These are phyloP conservation scores for Echinarachnius parma DNA, from an alignment of 53 echinoderm and acorn worm genomes.

Conservation along the genomic window DNA sequence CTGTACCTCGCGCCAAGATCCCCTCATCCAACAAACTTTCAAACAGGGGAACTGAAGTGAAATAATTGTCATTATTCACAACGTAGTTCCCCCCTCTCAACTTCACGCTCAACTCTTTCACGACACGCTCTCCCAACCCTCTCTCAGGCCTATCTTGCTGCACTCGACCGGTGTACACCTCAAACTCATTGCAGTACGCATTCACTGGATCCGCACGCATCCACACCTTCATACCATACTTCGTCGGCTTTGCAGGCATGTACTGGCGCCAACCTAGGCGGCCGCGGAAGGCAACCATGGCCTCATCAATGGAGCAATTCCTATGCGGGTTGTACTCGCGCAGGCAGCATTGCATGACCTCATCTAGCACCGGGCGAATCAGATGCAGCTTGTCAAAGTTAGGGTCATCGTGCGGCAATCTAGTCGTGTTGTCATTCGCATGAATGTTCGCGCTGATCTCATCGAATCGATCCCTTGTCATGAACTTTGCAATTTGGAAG, in stretches of 20 bases:
- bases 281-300: too few species aligned
- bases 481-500: too few species aligned
- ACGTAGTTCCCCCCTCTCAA: background rate
- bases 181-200: constrained; percentile 28
- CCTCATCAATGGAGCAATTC: too few species aligned
- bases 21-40: background rate
- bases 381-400: too few species aligned
- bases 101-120: constrained; percentile 10
- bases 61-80: constrained; percentile 19
- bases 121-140: constrained; percentile 17
- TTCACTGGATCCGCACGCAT: constrained; percentile 27
- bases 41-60: constrained; percentile 5
- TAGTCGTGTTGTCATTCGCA: too few species aligned
- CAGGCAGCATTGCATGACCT: too few species aligned
- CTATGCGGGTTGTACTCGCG: too few species aligned
- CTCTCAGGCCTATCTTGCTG: background rate
- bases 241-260: constrained; percentile 30
- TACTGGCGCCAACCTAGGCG: too few species aligned
- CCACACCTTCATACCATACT: constrained; percentile 42
- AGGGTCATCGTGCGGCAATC: too few species aligned
- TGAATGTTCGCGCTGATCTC: too few species aligned
- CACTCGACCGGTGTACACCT: constrained; percentile 21
- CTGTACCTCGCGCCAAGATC: background rate
- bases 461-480: too few species aligned
- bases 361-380: too few species aligned